Evolutionary conservation across 2,888 invertebrate species (phyloP).

Genomic region (Tricholauxania praeusta): DNA sequence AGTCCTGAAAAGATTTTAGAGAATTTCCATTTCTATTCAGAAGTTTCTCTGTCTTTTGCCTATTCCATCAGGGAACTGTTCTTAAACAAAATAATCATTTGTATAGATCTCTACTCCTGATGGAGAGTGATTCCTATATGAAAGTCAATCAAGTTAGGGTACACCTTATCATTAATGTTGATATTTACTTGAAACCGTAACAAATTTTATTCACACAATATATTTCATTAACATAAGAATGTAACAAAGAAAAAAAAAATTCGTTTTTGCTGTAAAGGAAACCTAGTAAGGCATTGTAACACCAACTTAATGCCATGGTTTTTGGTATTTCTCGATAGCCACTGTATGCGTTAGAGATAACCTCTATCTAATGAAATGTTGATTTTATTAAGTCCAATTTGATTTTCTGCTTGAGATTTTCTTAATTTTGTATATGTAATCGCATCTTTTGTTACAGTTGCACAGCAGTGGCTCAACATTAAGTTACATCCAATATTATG

Average conservation of each 20-base stretch:
- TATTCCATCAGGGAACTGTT: no score
- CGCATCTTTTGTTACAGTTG: conserved; percentile 5
- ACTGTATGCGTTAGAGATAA: background rate
- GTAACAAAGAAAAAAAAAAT: background rate
- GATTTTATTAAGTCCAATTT: conserved; percentile 25
- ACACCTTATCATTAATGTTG: background rate
- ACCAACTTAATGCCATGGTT: conserved; percentile 13
- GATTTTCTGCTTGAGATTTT: conserved; percentile 14
- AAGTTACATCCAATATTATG: background rate
- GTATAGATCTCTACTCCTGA: no score
- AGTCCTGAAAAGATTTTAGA: no score
- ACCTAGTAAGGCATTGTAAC: background rate
- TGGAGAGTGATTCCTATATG: no score
- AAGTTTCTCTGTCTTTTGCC: no score
- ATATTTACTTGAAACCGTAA: no score
- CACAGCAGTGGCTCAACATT: conserved; percentile 13
- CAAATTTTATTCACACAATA: background rate
- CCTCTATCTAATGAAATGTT: background rate
- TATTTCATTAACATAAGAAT: conserved; percentile 27
- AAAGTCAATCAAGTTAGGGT: no score
- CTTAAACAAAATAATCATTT: no score
- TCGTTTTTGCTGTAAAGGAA: background rate
- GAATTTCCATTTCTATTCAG: no score
- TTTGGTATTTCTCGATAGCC: background rate
- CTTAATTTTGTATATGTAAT: background rate